phyloP scores from a whole-genome alignment of 2,113 vertebrate genomes.

The Macrotus californicus region DNA sequence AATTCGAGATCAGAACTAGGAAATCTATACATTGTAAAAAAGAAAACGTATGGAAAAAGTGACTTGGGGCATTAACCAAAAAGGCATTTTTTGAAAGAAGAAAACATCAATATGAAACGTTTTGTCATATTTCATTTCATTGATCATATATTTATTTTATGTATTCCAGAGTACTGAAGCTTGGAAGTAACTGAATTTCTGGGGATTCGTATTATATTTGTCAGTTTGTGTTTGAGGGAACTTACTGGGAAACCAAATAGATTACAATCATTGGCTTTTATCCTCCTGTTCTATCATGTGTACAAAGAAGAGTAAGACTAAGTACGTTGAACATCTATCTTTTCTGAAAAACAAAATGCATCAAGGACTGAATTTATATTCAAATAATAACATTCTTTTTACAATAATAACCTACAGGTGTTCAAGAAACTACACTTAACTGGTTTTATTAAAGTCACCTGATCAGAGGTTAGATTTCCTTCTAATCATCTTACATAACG shows the following conservation, averaged over 20 bases:
- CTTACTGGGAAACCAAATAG: constrained; percentile 69
- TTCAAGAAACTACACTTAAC: neutral
- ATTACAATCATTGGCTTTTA: constrained; percentile 77
- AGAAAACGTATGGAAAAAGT: constrained; percentile 81
- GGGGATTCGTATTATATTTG: constrained; percentile 79
- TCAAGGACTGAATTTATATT: neutral
- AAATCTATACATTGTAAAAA: constrained; percentile 81
- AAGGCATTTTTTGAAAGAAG: constrained; percentile 79
- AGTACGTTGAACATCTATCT: constrained; percentile 62
- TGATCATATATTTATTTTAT: constrained; percentile 84
- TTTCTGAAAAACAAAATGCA: constrained; percentile 58
- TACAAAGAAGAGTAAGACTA: constrained; percentile 64
- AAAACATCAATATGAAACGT: constrained; percentile 82
- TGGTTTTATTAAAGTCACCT: constrained; percentile 27
- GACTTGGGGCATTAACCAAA: constrained; percentile 79
- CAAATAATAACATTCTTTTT: neutral
- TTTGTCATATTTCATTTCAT: constrained; percentile 85
- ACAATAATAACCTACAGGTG: constrained; percentile 16
- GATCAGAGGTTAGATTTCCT: constrained; percentile 18
- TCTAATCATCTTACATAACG: neutral
- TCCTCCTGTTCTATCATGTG: constrained; percentile 42
- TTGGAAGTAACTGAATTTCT: constrained; percentile 80
- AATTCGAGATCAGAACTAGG: constrained; percentile 84
- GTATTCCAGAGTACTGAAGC: constrained; percentile 76
- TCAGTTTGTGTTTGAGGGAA: constrained; percentile 74